These are phyloP conservation scores for Hipparchia sbordonii DNA, from an alignment of 2,888 invertebrate genomes.

Conservation along the genomic window DNA sequence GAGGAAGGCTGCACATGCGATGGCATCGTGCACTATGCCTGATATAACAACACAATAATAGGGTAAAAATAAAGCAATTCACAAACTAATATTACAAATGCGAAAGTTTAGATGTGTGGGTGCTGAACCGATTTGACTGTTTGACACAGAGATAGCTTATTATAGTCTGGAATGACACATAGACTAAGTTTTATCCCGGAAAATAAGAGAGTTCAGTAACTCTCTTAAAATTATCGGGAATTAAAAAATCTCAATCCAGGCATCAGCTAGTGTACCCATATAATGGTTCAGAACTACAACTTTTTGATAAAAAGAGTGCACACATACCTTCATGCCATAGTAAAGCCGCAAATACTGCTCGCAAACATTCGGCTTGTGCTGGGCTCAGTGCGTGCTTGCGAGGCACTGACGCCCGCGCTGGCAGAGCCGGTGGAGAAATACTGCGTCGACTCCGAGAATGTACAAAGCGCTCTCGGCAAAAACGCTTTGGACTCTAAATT, in stretches of 20 bases:
- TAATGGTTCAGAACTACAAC: no score
- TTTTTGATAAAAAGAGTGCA: neutral
- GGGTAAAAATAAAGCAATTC: no score
- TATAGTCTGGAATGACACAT: no score
- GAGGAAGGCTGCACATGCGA: conserved; percentile 98
- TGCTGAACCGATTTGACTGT: no score
- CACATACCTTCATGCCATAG: conserved; percentile 95
- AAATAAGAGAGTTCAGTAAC: no score
- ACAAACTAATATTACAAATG: no score
- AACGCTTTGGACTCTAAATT: conserved; percentile 29
- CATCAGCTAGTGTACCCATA: no score
- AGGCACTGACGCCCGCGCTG: conserved; percentile 80
- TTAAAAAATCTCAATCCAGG: no score
- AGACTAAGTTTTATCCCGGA: no score
- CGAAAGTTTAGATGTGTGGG: no score
- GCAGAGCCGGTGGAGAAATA: conserved; percentile 64
- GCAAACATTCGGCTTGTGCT: conserved; percentile 93
- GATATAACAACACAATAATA: conserved; percentile 16
- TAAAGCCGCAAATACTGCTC: conserved; percentile 98
- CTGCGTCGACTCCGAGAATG: conserved; percentile 68
- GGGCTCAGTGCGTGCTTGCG: conserved; percentile 94
- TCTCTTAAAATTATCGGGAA: no score
- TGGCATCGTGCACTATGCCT: conserved; percentile 98
- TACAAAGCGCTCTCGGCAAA: conserved; percentile 48
- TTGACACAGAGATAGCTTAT: no score